These are phyloP conservation scores for Ormyrus labotus DNA, from an alignment of 2,888 invertebrate species.

Conservation along the genomic window DNA sequence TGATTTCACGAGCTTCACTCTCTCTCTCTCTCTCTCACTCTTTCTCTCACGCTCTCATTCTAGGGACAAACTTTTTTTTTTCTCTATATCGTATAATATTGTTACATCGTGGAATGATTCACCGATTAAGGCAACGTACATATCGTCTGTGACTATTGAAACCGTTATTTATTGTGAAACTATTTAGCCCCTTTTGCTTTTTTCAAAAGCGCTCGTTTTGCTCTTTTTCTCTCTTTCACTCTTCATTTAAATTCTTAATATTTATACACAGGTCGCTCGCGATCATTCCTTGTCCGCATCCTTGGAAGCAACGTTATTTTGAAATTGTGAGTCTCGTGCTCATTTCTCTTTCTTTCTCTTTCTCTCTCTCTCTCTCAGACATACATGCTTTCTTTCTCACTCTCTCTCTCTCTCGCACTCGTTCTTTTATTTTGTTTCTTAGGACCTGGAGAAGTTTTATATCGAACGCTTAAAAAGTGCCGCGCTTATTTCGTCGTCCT, in stretches of 20 bases:
- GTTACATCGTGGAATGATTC: constrained; percentile 59
- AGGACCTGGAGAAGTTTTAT: constrained; percentile 59
- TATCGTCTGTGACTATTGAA: constrained; percentile 55
- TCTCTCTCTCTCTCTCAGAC: constrained; percentile 12
- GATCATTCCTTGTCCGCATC: constrained; percentile 24
- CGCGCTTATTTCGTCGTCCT: constrained; percentile 41
- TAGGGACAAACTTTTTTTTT: constrained; percentile 29
- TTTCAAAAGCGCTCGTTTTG: constrained; percentile 30
- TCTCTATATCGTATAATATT: constrained; percentile 46
- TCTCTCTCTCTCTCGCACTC: constrained; percentile 18
- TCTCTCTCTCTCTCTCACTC: constrained; percentile 36
- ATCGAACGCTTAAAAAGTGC: constrained; percentile 62
- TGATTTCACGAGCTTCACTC: constrained; percentile 47
- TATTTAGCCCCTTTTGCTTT: constrained; percentile 30
- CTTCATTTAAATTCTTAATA: constrained; percentile 48
- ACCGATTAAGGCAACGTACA: constrained; percentile 60
- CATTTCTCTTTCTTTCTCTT: constrained; percentile 13
- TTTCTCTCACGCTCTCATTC: constrained; percentile 34
- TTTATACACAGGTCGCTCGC: constrained; percentile 49
- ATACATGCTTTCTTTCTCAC: constrained; percentile 1
- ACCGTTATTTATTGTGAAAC: constrained; percentile 47
- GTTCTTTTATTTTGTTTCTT: constrained; percentile 56
- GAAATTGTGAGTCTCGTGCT: constrained; percentile 35
- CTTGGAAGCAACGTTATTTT: constrained; percentile 53
- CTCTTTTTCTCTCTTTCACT: constrained; percentile 19